phyloP scores from a whole-genome alignment of 1,140 invertebrate genomes.

The Lepidostoma basale region DNA sequence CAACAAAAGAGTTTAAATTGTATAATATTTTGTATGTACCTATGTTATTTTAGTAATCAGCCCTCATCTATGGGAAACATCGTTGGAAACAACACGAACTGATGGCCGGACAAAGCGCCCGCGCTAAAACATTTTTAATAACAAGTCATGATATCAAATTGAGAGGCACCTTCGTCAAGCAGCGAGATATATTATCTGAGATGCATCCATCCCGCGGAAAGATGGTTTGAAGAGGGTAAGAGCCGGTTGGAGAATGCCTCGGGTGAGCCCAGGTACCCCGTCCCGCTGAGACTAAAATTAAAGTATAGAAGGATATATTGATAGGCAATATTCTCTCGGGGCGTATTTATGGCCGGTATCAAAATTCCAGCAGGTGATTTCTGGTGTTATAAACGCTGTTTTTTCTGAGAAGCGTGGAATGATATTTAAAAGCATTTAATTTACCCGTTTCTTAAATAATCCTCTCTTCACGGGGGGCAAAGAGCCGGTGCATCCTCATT shows the following conservation, averaged over 20 bases:
- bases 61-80: too few species aligned
- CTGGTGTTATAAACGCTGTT: background rate
- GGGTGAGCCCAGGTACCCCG: constrained; percentile 11
- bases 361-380: constrained; percentile 21
- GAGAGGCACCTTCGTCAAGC: background rate
- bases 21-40: too few species aligned
- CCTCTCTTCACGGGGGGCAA: background rate
- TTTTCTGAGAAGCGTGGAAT: background rate
- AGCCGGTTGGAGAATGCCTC: constrained; percentile 17
- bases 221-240: constrained; percentile 11
- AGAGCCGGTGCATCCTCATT: too few species aligned
- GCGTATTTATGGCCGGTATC: constrained; percentile 10
- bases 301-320: background rate
- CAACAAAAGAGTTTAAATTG: too few species aligned
- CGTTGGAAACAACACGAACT: too few species aligned
- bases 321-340: constrained; percentile 5
- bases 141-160: background rate
- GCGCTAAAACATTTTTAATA: too few species aligned
- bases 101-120: too few species aligned
- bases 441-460: constrained; percentile 2
- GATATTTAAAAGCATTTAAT: constrained; percentile 2
- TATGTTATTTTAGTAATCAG: too few species aligned
- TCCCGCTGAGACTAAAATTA: constrained; percentile 17
- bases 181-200: constrained; percentile 14
- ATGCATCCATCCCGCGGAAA: constrained; percentile 6